Evolutionary conservation across 1,140 invertebrate species (phyloP), one percentile per base, ranked within the genome.

Genomic region (Papilio aristodemus): DNA sequence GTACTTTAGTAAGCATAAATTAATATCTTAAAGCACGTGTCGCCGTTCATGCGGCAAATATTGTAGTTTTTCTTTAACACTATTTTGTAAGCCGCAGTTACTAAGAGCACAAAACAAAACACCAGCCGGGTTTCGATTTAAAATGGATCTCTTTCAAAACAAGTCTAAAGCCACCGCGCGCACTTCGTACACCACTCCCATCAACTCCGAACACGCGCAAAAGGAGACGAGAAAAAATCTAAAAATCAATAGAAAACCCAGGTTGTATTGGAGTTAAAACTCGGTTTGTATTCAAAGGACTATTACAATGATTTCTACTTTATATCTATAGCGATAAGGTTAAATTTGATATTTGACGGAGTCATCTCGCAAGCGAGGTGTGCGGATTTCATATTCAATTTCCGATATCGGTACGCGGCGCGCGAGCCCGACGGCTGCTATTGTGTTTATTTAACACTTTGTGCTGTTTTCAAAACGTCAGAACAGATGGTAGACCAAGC

Each of bases 311-410:
- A 41, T 70, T 68, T 74, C 41, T 68, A 71, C 71, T 50, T 32
- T 78, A 57, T 36, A 1, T 11, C 19, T 17, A 7, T 36, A 0
- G 2, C 4, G 19, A 37, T 71, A 75, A 43, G 62, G 73, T 70
- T 59, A 36, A 1, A 54, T 50, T 32, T 72, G 17, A 9, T 11
- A 14, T 50, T 38, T 67, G 14, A 57, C 7, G 41, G n/a, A 37
- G 13, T 71, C 62, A 36, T 50, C 64, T 36, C 27, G 68, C 32
- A 32, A 60, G 68, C 73, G 50, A 54, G 77, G 75, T 76, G 74
- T 72, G 73, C 70, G 78, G 75, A 72, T 76, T 78, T 72, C 80
- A 79, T 79, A 78, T 79, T 79, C 76, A 83, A 83, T 83, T 75
- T 83, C 74, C 69, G 76, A 81, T 78, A 79, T 73, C 64, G 72